Evolutionary conservation across 2,797 vertebrate genomes (phyloP), one percentile per base, ranked within the genome.

Genomic region (Heliangelus exortis): DNA sequence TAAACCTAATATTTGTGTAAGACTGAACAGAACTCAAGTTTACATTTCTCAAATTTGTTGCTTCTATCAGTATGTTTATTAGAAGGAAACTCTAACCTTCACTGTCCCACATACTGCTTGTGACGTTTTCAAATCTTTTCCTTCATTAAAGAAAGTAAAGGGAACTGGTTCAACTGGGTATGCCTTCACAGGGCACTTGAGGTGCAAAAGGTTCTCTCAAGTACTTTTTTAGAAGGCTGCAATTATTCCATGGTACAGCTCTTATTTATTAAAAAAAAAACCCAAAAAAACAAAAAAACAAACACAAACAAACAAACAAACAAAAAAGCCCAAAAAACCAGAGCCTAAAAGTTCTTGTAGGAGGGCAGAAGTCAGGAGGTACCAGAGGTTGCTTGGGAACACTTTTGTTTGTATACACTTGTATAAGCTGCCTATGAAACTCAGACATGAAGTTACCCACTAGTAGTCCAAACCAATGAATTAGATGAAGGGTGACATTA

Each of bases 371-470:
- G 12, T 58, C 26, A 29, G 43, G 34, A 68, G 25, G 25, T 34
- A 81, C 36, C 16, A 77, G 29, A n/a, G 25, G 11, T 39, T 18
- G 48, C 10, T 6, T 25, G n/a, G 26, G 58, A 3, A 4, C 16
- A 39, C 13, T 54, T 76, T 15, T 76, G 10, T 54, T 65, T 0
- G 3, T 33, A 4, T 65, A 36, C 34, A 36, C 34, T 36, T 36
- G 34, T 36, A 36, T 78, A 73, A 92, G 29, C 12, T 41, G 68
- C 6, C 33, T 67, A 0, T 41, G 54, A 57, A 79, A 76, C 13
- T 69, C 31, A 61, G 62, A 36, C 0, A 0, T 53, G 28, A 66
- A 71, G 9, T 5, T 51, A 25, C 3, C 29, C 14, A 12, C 82
- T 73, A 54, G 33, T 2, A 84, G 23, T 15, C 21, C n/a, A 84